These are phyloP conservation scores for Neosalanx taihuensis DNA, from an alignment of 2,797 vertebrate species.

Conservation along the genomic window DNA sequence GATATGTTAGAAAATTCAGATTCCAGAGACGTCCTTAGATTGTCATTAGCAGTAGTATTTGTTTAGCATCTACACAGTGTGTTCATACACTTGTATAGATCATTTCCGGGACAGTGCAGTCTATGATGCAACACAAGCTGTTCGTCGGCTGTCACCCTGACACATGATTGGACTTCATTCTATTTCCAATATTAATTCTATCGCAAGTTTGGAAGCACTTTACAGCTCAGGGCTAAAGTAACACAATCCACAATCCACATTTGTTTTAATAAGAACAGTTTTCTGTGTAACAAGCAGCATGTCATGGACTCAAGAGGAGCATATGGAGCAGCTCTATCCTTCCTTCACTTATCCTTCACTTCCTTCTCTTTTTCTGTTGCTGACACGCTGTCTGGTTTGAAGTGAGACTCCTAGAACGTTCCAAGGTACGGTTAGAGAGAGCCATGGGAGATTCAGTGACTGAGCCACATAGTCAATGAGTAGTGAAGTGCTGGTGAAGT, in stretches of 20 bases:
- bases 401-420: neutral
- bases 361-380: conserved; percentile 4
- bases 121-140: conserved; percentile 30
- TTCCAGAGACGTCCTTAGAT: conserved; percentile 59
- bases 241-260: conserved; percentile 37
- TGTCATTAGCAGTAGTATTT: conserved; percentile 43
- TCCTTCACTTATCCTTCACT: no score
- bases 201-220: conserved; percentile 75
- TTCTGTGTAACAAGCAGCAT: neutral
- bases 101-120: conserved; percentile 3
- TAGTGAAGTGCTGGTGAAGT: neutral
- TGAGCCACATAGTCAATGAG: neutral
- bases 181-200: conserved; percentile 50
- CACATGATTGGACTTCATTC: conserved; percentile 37
- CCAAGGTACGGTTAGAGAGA: conserved; percentile 16
- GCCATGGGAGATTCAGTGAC: neutral
- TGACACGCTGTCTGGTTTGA: neutral
- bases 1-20: conserved; percentile 47
- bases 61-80: conserved; percentile 6
- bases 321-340: neutral
- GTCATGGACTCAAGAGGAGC: neutral
- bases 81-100: conserved; percentile 3
- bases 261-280: neutral
- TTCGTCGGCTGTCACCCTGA: conserved; percentile 28
- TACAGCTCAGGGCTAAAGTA: conserved; percentile 72